Evolutionary conservation across 2,797 vertebrate genomes (phyloP), one percentile per base, ranked within the genome.

Genomic region (Rhyacichthys aspro): DNA sequence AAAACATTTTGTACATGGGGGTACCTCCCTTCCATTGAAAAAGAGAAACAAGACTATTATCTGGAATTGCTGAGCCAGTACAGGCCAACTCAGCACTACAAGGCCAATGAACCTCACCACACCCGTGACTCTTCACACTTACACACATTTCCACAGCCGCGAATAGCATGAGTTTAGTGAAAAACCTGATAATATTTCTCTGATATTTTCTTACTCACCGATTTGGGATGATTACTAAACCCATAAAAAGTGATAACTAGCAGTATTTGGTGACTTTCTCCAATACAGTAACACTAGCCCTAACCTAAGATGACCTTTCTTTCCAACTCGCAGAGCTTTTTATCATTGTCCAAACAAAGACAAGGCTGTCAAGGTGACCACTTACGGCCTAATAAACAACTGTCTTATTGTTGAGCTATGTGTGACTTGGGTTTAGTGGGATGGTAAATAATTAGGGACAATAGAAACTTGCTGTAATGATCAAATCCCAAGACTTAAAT

Each of bases 41-140:
- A 55, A 34, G 16, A 37, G 59, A 63, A 79, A 67, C 43, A 34
- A 41, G 36, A 49, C 52, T 63, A 39, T 78, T 76, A 69, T 79
- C 55, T 63, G 58, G 67, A 78, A 59, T 44, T 80, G 65, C 43
- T 82, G 75, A 82, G 62, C 61, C 59, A 70, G 18, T 71, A 37
- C 47, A 54, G 52, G 72, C 12, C n/a, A 12, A 73, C 60, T 67
- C 75, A 85, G 78, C 77, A 79, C 49, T 37, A 48, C 41, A 63
- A 76, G 80, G 73, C 83, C 79, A 67, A 2, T 79, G 84, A 86
- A 81, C 76, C 62, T 72, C 47, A 81, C 83, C 86, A 80, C 88
- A 79, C 81, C n/a, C 60, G 38, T 47, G 70, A 74, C 49, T 76
- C 60, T 63, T 62, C 36, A 50, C 33, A 83, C 63, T 46, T 56